These are phyloP conservation scores for Andrena marginata DNA, from an alignment of 2,888 invertebrate genomes.

Conservation along the genomic window DNA sequence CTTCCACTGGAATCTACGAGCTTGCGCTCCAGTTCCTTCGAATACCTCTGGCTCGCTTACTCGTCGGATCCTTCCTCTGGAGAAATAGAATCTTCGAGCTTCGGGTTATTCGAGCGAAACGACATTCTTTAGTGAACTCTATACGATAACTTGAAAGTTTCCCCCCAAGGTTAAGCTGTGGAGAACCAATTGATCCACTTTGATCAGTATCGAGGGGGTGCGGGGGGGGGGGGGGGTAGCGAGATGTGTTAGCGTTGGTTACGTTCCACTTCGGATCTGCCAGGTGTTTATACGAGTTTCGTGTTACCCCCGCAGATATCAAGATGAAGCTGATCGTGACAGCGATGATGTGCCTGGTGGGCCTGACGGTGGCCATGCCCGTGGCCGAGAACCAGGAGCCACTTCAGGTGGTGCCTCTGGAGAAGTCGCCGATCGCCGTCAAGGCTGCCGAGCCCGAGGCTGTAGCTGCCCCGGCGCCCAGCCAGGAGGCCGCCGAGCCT, in stretches of 20 bases:
- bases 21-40: background rate
- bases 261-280: too few species aligned
- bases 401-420: conserved; percentile 74
- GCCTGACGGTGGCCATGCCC: conserved; percentile 87
- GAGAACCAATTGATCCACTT: too few species aligned
- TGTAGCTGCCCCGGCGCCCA: conserved; percentile 55
- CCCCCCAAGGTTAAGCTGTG: too few species aligned
- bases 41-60: too few species aligned
- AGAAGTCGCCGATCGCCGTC: conserved; percentile 57
- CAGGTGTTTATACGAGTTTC: background rate
- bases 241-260: too few species aligned
- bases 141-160: too few species aligned
- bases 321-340: conserved; percentile 85
- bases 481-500: conserved; percentile 60
- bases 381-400: conserved; percentile 86
- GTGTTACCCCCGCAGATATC: conserved; percentile 54
- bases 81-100: too few species aligned
- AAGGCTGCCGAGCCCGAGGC: conserved; percentile 15
- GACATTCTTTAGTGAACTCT: too few species aligned
- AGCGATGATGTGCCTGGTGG: conserved; percentile 86
- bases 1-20: background rate
- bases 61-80: too few species aligned
- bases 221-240: too few species aligned
- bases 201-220: too few species aligned
- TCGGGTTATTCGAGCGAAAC: too few species aligned